These are phyloP conservation scores for Pachliopta kotzebuea DNA, from an alignment of 2,888 invertebrate genomes.

Conservation along the genomic window DNA sequence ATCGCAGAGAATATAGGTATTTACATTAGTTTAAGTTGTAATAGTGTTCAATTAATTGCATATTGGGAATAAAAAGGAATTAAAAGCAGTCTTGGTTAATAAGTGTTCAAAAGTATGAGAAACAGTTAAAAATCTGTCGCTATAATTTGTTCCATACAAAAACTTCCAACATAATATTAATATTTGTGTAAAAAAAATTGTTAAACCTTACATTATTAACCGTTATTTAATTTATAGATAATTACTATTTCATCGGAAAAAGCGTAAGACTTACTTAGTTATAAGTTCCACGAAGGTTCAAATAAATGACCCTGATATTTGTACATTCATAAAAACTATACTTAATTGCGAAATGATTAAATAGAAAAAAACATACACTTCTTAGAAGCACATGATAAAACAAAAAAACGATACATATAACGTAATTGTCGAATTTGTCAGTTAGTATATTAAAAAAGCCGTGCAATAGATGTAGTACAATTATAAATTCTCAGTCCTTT, in stretches of 20 bases:
- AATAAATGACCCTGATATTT: conserved; percentile 42
- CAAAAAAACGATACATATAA: conserved; percentile 35
- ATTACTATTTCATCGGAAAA: background rate
- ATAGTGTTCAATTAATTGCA: too few relatives aligned
- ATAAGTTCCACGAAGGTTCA: background rate
- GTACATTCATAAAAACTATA: conserved; percentile 47
- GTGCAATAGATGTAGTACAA: conserved; percentile 14
- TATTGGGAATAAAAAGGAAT: too few relatives aligned
- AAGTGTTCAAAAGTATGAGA: background rate
- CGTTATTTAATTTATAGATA: background rate
- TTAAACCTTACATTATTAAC: background rate
- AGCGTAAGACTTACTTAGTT: background rate
- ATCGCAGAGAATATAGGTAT: too few relatives aligned
- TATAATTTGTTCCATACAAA: background rate
- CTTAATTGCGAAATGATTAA: conserved; percentile 42
- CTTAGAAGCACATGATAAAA: conserved; percentile 55
- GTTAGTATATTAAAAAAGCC: background rate
- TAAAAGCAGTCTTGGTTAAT: background rate
- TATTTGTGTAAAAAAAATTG: too few relatives aligned
- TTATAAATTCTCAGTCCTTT: conserved; percentile 19
- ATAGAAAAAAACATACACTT: conserved; percentile 58
- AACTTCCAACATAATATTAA: background rate
- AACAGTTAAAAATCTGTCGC: background rate
- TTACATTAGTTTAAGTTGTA: too few relatives aligned
- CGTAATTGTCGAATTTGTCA: conserved; percentile 22